These are phyloP conservation scores for Palloptera scutellata DNA, from an alignment of 2,888 invertebrate genomes.

Conservation along the genomic window DNA sequence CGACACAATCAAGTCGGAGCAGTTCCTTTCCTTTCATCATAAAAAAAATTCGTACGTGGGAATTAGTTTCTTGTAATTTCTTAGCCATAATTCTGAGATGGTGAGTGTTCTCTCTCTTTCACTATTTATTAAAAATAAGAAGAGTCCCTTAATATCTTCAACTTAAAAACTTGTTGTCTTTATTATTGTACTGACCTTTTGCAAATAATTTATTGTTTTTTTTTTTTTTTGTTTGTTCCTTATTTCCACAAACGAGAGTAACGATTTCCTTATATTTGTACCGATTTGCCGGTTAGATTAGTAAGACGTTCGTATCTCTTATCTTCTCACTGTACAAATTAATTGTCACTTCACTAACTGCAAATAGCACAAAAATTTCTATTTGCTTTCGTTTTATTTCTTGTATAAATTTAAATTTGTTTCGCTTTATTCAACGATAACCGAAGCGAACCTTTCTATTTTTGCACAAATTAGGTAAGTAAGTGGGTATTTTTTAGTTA, in stretches of 20 bases:
- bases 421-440: constrained; percentile 16
- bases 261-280: no score
- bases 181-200: background rate
- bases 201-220: background rate
- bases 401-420: background rate
- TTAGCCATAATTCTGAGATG: no score
- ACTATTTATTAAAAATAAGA: no score
- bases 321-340: background rate
- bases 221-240: no score
- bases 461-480: background rate
- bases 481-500: constrained; percentile 6
- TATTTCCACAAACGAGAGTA: no score
- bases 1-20: no score
- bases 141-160: background rate
- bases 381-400: constrained; percentile 21
- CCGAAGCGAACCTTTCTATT: constrained; percentile 10
- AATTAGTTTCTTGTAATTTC: no score
- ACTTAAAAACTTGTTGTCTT: background rate
- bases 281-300: background rate
- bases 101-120: no score
- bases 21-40: no score
- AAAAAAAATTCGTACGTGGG: no score
- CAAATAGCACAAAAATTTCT: constrained; percentile 7
- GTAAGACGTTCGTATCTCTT: constrained; percentile 2
- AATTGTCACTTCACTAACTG: background rate